Evolutionary conservation across 1,140 invertebrate genomes (phyloP).

Genomic region (Eueides isabella): DNA sequence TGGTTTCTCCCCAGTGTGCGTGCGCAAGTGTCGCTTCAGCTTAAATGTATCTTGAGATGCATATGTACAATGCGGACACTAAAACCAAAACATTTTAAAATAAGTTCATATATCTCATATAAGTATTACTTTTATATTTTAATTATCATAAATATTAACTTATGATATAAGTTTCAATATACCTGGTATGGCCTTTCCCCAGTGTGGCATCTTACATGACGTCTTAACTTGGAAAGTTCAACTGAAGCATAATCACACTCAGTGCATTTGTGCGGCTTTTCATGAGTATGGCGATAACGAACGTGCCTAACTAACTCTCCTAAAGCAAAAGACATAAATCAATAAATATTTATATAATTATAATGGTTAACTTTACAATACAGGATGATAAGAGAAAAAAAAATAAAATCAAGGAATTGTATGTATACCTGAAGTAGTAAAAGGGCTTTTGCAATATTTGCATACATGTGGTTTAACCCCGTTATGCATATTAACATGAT

Average conservation of each 20-base stretch:
- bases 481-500: slow-evolving; percentile 98
- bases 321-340: slow-evolving; percentile 57
- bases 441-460: slow-evolving; percentile 95
- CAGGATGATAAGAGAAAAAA: too few species aligned
- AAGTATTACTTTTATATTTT: too few species aligned
- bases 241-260: slow-evolving; percentile 98
- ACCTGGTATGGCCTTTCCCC: slow-evolving; percentile 92
- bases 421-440: slow-evolving; percentile 96
- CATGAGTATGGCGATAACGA: slow-evolving; percentile 95
- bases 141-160: not conserved
- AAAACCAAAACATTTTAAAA: not conserved
- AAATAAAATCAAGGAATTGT: too few species aligned
- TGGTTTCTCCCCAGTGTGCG: slow-evolving; percentile 96
- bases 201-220: slow-evolving; percentile 97
- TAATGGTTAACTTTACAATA: too few species aligned
- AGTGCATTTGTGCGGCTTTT: slow-evolving; percentile 97
- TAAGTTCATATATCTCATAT: too few species aligned
- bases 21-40: slow-evolving; percentile 96
- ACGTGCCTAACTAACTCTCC: slow-evolving; percentile 97
- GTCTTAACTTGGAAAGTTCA: slow-evolving; percentile 95
- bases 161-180: slow-evolving; percentile 28
- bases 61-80: slow-evolving; percentile 25
- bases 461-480: slow-evolving; percentile 97
- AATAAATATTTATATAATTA: not conserved
- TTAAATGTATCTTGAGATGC: slow-evolving; percentile 99